These are phyloP conservation scores for Electrona antarctica DNA, from an alignment of 2,113 vertebrate genomes.

Conservation along the genomic window DNA sequence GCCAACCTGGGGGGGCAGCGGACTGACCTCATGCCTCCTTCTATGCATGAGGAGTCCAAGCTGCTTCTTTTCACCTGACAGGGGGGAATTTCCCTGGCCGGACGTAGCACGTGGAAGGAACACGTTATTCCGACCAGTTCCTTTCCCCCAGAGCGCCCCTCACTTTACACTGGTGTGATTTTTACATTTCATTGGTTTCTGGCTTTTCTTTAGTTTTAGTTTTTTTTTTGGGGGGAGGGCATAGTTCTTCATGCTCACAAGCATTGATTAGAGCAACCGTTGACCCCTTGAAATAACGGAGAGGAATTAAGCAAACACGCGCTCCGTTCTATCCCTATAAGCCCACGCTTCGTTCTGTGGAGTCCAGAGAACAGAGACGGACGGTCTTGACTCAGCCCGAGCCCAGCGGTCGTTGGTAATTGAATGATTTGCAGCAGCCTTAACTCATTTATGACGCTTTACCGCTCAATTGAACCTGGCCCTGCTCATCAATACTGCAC, in stretches of 20 bases:
- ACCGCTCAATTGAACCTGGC: conserved; percentile 72
- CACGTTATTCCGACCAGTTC: no score
- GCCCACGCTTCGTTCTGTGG: conserved; percentile 18
- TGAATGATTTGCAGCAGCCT: conserved; percentile 71
- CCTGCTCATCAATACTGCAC: conserved; percentile 73
- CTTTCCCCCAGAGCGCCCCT: no score
- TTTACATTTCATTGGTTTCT: no score
- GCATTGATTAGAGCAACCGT: not conserved
- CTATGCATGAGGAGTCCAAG: no score
- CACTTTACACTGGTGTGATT: no score
- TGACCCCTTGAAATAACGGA: not conserved
- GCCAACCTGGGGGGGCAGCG: no score
- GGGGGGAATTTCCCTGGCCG: no score
- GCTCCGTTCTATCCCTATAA: not conserved
- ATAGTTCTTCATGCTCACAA: not conserved
- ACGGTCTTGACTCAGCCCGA: conserved; percentile 51
- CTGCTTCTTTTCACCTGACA: no score
- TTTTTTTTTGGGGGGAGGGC: not conserved
- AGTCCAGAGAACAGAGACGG: conserved; percentile 30
- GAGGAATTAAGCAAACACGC: not conserved
- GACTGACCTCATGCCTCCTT: no score
- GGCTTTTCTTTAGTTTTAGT: no score
- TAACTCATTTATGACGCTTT: conserved; percentile 78
- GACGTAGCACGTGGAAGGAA: no score
- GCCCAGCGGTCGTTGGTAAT: conserved; percentile 72